Evolutionary conservation across 2,888 invertebrate genomes (phyloP).

Genomic region (Pogonocherus hispidulus): DNA sequence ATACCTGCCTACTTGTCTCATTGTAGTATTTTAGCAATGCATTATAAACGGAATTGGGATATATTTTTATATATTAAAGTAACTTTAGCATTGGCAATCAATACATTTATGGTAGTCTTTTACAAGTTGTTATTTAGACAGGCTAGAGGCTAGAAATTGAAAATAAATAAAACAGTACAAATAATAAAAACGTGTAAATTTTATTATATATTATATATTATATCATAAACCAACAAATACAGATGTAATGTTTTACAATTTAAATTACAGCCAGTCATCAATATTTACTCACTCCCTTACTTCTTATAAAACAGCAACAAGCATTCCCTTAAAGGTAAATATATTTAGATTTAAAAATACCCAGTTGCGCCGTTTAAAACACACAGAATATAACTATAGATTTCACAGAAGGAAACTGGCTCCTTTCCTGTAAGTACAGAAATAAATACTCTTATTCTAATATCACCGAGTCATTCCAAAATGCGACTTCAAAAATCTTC

Average conservation of each 20-base stretch:
- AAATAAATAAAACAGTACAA: no score
- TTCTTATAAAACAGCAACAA: not conserved
- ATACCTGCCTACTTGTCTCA: no score
- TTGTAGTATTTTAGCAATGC: no score
- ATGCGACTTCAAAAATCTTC: constrained; percentile 76
- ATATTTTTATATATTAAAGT: no score
- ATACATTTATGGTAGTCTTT: no score
- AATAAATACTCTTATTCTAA: constrained; percentile 26
- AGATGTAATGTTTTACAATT: not conserved
- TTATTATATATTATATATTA: not conserved
- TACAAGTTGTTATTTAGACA: no score
- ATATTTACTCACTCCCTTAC: no score
- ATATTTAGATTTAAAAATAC: not conserved
- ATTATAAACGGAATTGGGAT: no score
- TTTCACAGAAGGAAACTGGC: not conserved
- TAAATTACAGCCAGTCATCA: no score
- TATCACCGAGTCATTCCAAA: constrained; percentile 63
- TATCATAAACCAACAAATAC: not conserved
- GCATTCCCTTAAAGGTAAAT: not conserved
- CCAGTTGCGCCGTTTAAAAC: not conserved
- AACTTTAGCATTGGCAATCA: no score
- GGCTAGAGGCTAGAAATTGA: no score
- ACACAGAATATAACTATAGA: no score
- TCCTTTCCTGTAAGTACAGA: constrained; percentile 14
- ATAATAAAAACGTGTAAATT: not conserved